Evolutionary conservation across 2,797 vertebrate genomes (phyloP).

Genomic region (Acropternis orthonyx): DNA sequence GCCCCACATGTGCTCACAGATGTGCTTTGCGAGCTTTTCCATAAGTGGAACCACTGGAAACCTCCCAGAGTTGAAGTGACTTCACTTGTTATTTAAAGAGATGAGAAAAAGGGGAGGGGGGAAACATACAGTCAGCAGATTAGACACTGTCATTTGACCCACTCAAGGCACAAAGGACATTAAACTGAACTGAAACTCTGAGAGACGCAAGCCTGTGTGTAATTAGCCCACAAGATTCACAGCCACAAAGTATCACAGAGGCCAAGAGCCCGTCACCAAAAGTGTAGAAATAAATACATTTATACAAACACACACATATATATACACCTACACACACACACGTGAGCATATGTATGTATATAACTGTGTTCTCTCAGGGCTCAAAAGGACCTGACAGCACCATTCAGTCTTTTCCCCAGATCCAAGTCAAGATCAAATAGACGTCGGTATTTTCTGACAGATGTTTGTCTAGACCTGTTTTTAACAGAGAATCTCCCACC

Average conservation of each 20-base stretch:
- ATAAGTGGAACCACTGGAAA: neutral
- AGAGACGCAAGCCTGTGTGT: neutral
- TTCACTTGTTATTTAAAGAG: neutral
- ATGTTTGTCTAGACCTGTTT: conserved; percentile 60
- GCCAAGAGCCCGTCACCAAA: neutral
- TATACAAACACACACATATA: neutral
- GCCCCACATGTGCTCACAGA: neutral
- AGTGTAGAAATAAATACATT: neutral
- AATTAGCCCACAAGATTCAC: neutral
- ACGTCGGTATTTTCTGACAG: neutral
- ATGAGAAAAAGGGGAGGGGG: neutral
- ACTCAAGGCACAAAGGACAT: neutral
- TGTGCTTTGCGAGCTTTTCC: neutral
- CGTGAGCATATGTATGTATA: accelerated
- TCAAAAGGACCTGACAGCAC: neutral
- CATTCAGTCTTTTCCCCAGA: neutral
- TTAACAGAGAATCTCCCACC: conserved; percentile 32
- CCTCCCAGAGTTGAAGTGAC: neutral
- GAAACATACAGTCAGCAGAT: neutral
- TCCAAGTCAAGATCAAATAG: conserved; percentile 27
- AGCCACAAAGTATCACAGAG: accelerated
- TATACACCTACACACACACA: neutral
- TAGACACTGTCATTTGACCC: neutral
- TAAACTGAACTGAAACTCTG: neutral
- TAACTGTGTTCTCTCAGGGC: neutral